Percentiles rank a stretch among this genome's conserved stretches.
Evolutionary conservation across 2,888 invertebrate species (phyloP).

Genomic region (Craniophora ligustri): DNA sequence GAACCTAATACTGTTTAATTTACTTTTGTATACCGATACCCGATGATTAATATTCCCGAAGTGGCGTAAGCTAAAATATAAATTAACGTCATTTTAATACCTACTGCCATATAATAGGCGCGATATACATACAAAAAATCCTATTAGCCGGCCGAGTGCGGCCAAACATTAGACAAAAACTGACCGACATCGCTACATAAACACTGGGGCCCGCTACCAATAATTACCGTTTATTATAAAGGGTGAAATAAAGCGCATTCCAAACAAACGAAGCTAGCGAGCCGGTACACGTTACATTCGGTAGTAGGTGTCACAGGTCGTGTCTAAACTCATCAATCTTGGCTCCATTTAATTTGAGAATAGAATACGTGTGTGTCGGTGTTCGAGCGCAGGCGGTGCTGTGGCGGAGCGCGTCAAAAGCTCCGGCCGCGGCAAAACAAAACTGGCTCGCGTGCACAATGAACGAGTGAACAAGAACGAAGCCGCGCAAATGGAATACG

Average conservation of each 20-base stretch:
- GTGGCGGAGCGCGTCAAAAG: slow-evolving; percentile 66
- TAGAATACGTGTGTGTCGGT: slow-evolving; percentile 66
- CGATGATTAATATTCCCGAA: slow-evolving; percentile 69
- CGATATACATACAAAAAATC: slow-evolving; percentile 75
- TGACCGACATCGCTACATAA: slow-evolving; percentile 69
- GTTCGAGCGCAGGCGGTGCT: slow-evolving; percentile 44
- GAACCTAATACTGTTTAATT: no score
- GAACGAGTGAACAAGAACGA: slow-evolving; percentile 68
- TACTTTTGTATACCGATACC: slow-evolving; percentile 62
- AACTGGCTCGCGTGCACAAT: slow-evolving; percentile 82
- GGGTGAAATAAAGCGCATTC: slow-evolving; percentile 83
- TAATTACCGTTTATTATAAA: slow-evolving; percentile 83
- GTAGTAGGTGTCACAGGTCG: slow-evolving; percentile 88
- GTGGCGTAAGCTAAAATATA: slow-evolving; percentile 68
- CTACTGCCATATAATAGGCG: slow-evolving; percentile 68
- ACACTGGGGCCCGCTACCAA: slow-evolving; percentile 71
- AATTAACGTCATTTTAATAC: slow-evolving; percentile 80
- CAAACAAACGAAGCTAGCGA: slow-evolving; percentile 65
- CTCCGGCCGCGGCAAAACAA: slow-evolving; percentile 75
- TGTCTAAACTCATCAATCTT: slow-evolving; percentile 87
- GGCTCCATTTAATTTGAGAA: slow-evolving; percentile 83
- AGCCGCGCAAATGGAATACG: slow-evolving; percentile 83
- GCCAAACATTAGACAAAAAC: slow-evolving; percentile 78
- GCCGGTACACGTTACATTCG: slow-evolving; percentile 70
- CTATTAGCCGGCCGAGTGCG: slow-evolving; percentile 78